Conservation (phyloP, 1,140 invertebrate species). For the Eriocheir sinensis region DNA sequence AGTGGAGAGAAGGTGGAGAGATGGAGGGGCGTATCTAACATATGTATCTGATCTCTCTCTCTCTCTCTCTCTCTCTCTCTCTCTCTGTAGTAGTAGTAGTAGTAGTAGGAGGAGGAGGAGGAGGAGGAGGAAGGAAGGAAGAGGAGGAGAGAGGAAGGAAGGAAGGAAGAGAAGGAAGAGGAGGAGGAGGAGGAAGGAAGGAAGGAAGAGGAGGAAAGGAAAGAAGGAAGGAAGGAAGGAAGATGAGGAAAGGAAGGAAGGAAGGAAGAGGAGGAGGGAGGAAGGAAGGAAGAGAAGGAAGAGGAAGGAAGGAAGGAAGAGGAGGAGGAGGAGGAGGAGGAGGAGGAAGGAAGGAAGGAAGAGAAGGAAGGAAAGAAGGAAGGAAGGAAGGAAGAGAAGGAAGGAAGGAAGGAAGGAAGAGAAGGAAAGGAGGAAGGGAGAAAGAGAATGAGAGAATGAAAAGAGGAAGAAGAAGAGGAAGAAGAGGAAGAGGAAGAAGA, state of each 20-base stretch:
- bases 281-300: background rate
- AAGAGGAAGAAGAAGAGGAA: background rate
- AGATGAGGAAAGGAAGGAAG: background rate
- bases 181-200: background rate
- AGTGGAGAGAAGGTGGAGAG: background rate
- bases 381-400: conserved; percentile 4
- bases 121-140: background rate
- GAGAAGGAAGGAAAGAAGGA: background rate
- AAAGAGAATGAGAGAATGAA: background rate
- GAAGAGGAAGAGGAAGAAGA: background rate
- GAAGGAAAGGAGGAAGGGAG: background rate
- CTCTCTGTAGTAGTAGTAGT: too few species aligned
- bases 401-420: background rate
- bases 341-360: background rate
- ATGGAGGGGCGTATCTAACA: background rate
- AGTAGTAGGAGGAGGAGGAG: too few species aligned
- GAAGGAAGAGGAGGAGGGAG: conserved; percentile 18
- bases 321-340: background rate
- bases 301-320: background rate
- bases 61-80: background rate
- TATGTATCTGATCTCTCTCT: too few species aligned
- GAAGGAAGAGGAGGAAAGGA: background rate
- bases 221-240: conserved; percentile 25
- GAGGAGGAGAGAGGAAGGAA: conserved; percentile 5
- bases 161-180: background rate